phyloP scores from a whole-genome alignment of 1,140 invertebrate genomes.

The Laodelphax striatellus region DNA sequence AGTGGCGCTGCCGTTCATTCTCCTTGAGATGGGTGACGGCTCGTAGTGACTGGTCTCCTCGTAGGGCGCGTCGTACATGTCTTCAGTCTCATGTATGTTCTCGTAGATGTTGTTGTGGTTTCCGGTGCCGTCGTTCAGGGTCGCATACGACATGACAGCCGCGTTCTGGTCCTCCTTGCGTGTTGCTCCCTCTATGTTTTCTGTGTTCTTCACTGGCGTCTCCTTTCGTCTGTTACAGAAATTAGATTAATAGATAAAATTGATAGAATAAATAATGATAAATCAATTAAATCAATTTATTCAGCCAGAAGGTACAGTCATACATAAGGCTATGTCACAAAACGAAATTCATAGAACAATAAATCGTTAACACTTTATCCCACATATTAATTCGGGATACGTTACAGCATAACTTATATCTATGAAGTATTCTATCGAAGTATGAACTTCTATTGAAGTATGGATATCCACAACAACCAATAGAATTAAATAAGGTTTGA shows the following conservation, averaged over 20 bases:
- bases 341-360: too few species aligned
- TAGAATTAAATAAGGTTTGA: too few species aligned
- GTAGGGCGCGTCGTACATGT: slow-evolving; percentile 57
- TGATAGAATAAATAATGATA: background rate
- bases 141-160: slow-evolving; percentile 75
- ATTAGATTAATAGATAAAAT: slow-evolving; percentile 8
- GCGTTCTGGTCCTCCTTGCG: slow-evolving; percentile 73
- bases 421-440: too few species aligned
- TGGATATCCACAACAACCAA: too few species aligned
- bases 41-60: slow-evolving; percentile 55
- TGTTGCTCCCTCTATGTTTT: slow-evolving; percentile 73
- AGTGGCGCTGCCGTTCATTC: slow-evolving; percentile 39
- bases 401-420: too few species aligned
- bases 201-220: slow-evolving; percentile 73
- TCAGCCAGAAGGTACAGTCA: too few species aligned
- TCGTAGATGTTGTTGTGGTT: slow-evolving; percentile 51
- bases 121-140: slow-evolving; percentile 54
- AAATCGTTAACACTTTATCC: too few species aligned
- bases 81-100: slow-evolving; percentile 54
- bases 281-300: too few species aligned
- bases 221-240: slow-evolving; percentile 53
- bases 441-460: too few species aligned
- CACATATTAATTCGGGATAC: too few species aligned
- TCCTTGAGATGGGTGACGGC: slow-evolving; percentile 43
- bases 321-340: too few species aligned